Conservation (phyloP, 2,888 invertebrate species). For the Vesta saturnalis region DNA sequence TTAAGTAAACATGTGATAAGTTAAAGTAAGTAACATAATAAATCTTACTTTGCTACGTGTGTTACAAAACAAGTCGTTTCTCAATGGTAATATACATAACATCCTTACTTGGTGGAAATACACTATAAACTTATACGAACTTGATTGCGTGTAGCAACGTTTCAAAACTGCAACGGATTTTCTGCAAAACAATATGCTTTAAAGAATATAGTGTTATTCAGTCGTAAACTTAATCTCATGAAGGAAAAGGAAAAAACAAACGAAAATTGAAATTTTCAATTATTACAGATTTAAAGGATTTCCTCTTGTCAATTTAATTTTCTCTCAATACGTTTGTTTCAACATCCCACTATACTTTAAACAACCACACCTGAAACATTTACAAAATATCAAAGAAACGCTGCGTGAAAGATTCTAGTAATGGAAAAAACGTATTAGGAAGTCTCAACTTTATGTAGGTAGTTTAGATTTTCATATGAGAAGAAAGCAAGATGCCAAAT, state of each 20-base stretch:
- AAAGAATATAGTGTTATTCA: constrained; percentile 18
- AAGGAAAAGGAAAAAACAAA: no score
- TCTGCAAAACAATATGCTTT: constrained; percentile 33
- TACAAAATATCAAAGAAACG: constrained; percentile 40
- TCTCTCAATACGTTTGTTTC: constrained; percentile 46
- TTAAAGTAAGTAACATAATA: no score
- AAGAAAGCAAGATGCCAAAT: constrained; percentile 30
- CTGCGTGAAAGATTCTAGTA: constrained; percentile 40
- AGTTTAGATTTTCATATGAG: constrained; percentile 40
- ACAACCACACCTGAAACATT: constrained; percentile 45
- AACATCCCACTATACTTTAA: constrained; percentile 38
- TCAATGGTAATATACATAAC: background rate
- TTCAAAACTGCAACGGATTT: constrained; percentile 28
- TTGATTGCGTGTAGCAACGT: background rate
- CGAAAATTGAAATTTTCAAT: constrained; percentile 24
- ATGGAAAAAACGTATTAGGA: constrained; percentile 42
- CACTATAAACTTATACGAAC: background rate
- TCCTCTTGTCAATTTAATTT: constrained; percentile 46
- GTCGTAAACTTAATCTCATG: constrained; percentile 16
- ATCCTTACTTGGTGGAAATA: background rate
- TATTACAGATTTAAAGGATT: constrained; percentile 27
- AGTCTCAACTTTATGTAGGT: constrained; percentile 34
- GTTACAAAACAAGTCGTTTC: background rate
- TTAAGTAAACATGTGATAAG: no score
- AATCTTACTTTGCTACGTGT: background rate